Conservation (phyloP, 2,113 vertebrate genomes). For the Cephalopholis sonnerati region DNA sequence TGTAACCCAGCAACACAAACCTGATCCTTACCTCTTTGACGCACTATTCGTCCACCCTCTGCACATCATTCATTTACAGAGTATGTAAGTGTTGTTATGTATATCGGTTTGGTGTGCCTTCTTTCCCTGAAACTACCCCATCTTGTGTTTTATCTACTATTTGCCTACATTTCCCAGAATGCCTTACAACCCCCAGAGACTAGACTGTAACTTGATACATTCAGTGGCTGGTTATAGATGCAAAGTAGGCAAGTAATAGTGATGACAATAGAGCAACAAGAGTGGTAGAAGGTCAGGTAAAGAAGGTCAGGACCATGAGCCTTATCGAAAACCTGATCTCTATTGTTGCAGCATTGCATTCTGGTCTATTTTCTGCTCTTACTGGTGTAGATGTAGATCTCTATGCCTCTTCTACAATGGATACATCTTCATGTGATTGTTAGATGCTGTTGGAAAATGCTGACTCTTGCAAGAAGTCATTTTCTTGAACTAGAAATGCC, state of each 20-base stretch:
- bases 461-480: neutral
- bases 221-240: neutral
- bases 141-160: neutral
- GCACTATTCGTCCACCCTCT: too few relatives aligned
- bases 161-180: constrained; percentile 6
- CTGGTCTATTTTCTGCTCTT: neutral
- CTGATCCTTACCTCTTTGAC: neutral
- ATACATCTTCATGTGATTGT: neutral
- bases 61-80: neutral
- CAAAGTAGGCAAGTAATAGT: too few relatives aligned
- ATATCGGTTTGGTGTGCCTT: neutral
- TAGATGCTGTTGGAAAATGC: constrained; percentile 2
- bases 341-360: neutral
- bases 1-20: neutral
- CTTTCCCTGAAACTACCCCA: neutral
- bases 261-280: neutral
- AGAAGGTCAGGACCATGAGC: neutral
- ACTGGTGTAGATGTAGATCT: neutral
- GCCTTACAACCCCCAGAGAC: too few relatives aligned
- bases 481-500: neutral
- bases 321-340: neutral
- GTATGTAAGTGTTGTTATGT: too few relatives aligned
- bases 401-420: neutral
- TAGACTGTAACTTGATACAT: neutral
- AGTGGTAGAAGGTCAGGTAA: neutral